Base-by-base conservation (phyloP, 1,140 invertebrate species). In the Protaetia brevitarsis region DNA sequence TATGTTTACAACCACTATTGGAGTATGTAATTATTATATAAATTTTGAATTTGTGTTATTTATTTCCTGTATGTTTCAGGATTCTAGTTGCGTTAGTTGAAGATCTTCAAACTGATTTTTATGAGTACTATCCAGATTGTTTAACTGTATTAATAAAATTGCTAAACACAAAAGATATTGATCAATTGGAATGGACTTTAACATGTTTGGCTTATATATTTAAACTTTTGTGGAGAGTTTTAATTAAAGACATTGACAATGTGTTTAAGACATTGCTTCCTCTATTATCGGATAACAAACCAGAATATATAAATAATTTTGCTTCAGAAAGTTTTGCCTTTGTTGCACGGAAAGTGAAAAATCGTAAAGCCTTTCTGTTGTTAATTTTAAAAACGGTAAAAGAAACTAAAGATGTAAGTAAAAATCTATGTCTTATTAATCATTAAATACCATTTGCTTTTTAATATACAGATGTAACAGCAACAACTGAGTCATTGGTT, bases 251-350 rank as follows among this genome's bases (percentile, higher is more conserved):
- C 77, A 86, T 96, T 41, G 81, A 86, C 34, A 82, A 83, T 27
- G 85, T 95, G 0, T 87, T 94, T 66, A 86, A 87, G 56, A 81
- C 87, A 34, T 86, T 95, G 34, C 78, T 92, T 19, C 91, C 92
- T 0, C 76, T 96, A 0, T 75, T 96, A 4, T 87, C 86, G 67
- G 86, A 88, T 51, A 79, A 81, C 3, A 83, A 86, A 68, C 91
- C 90, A 62, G 82, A 86, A 60, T 94, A 95, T 74, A 88, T 97
- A n/a, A 89, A 89, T 68, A 89, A 89, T 76, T 97, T 97, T 85
- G 93, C 94, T n/a, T 91, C 93, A 1, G 93, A 97, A 80, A 93
- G 92, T 81, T 96, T 97, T 83, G 89, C 94, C 10, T 96, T 94
- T 82, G 88, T 97, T 1, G 90, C 93, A 5, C 81, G 94, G 67